These are phyloP conservation scores for Aix galericulata DNA, from an alignment of 2,113 vertebrate genomes.

Conservation along the genomic window DNA sequence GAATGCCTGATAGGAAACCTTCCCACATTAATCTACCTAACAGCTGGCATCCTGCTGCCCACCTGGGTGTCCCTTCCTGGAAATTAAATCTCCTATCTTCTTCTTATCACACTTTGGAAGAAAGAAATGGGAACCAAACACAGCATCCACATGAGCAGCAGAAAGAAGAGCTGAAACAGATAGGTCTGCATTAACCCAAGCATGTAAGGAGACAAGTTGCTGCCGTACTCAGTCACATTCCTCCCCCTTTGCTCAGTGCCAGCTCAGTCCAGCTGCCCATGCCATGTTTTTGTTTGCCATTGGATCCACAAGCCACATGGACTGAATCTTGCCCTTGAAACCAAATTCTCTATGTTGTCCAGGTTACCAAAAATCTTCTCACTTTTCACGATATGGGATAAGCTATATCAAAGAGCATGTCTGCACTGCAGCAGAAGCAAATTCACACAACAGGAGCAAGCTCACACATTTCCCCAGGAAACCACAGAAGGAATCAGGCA, in stretches of 20 bases:
- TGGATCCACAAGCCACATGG: not conserved
- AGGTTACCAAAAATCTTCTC: not conserved
- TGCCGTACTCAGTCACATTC: not conserved
- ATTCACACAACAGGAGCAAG: not conserved
- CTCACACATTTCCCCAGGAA: not conserved
- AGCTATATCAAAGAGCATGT: not conserved
- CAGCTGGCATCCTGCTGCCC: not conserved
- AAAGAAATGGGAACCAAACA: not conserved
- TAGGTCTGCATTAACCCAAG: not conserved
- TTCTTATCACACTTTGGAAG: constrained; percentile 11
- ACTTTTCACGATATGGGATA: not conserved
- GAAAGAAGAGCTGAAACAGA: not conserved
- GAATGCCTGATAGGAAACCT: constrained; percentile 30
- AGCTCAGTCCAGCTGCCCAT: not conserved
- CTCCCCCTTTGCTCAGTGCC: not conserved
- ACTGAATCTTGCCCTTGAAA: not conserved
- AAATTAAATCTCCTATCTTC: constrained; percentile 39
- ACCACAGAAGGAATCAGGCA: not conserved
- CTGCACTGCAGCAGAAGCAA: not conserved
- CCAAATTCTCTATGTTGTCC: not conserved
- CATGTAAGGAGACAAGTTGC: not conserved
- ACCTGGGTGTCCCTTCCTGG: not conserved
- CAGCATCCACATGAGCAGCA: not conserved
- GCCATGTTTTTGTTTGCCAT: not conserved
- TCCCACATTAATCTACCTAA: constrained; percentile 38